Evolutionary conservation across 2,888 invertebrate species (phyloP).

Genomic region (Thymelicus acteon): DNA sequence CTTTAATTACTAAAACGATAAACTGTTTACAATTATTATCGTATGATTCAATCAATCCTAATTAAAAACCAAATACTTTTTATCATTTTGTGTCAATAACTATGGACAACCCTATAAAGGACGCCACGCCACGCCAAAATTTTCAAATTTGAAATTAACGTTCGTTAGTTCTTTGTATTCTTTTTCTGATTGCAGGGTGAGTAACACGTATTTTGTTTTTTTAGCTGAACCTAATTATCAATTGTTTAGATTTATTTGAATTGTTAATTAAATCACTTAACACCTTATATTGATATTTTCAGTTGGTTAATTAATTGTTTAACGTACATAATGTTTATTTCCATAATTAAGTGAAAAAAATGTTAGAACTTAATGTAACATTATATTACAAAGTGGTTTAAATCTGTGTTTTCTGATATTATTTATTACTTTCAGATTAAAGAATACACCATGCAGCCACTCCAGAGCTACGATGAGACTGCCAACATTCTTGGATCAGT

Average conservation of each 20-base stretch:
- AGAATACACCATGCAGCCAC: neutral
- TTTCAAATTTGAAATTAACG: too few species aligned
- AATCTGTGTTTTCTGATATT: neutral
- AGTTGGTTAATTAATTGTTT: neutral
- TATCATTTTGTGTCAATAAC: too few species aligned
- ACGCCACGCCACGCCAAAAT: too few species aligned
- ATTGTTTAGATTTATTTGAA: neutral
- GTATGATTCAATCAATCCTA: too few species aligned
- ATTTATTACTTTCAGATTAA: neutral
- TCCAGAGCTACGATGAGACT: neutral
- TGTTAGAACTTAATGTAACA: neutral
- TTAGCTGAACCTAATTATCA: neutral
- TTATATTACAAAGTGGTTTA: neutral
- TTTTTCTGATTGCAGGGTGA: neutral
- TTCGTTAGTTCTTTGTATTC: neutral
- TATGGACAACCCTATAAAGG: too few species aligned
- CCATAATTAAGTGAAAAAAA: neutral
- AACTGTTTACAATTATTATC: too few species aligned
- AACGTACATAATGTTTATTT: neutral
- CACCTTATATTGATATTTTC: neutral
- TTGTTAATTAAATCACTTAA: neutral
- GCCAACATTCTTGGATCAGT: neutral
- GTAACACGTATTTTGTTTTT: neutral
- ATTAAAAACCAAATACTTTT: too few species aligned
- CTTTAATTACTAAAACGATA: too few species aligned